A percentile compares a stretch with the other conserved stretches of the same genome.
phyloP scores from a whole-genome alignment of 2,797 vertebrate species.

The Phoebastria nigripes region DNA sequence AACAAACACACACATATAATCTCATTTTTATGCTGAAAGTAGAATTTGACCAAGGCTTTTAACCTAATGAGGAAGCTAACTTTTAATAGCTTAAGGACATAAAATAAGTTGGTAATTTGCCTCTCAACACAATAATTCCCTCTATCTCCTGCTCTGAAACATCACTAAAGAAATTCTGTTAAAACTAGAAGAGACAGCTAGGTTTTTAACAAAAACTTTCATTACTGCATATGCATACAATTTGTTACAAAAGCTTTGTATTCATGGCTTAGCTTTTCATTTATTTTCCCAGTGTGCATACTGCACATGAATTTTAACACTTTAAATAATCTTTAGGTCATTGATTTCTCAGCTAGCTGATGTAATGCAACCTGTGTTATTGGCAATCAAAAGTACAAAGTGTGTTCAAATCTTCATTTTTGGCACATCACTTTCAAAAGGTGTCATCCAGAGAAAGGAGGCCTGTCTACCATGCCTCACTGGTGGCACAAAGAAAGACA shows the following conservation, averaged over 20 bases:
- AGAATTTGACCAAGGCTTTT: not conserved
- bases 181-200: not conserved
- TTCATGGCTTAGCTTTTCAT: not conserved
- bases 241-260: not conserved
- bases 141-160: not conserved
- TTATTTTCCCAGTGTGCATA: not conserved
- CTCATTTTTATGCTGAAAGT: not conserved
- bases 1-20: not conserved
- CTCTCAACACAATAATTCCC: not conserved
- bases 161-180: not conserved
- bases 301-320: slow-evolving; percentile 7
- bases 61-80: not conserved
- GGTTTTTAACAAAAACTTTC: not conserved
- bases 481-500: not conserved
- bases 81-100: not conserved
- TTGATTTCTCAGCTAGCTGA: slow-evolving; percentile 7
- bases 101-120: not conserved
- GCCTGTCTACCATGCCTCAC: not conserved
- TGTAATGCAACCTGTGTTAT: not conserved
- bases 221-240: not conserved
- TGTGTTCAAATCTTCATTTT: not conserved
- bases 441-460: not conserved
- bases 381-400: not conserved
- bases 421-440: slow-evolving; percentile 41
- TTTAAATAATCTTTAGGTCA: slow-evolving; percentile 24